Evolutionary conservation across 2,113 vertebrate species (phyloP), one percentile per base, ranked within the genome.

Genomic region (Tautogolabrus adspersus): DNA sequence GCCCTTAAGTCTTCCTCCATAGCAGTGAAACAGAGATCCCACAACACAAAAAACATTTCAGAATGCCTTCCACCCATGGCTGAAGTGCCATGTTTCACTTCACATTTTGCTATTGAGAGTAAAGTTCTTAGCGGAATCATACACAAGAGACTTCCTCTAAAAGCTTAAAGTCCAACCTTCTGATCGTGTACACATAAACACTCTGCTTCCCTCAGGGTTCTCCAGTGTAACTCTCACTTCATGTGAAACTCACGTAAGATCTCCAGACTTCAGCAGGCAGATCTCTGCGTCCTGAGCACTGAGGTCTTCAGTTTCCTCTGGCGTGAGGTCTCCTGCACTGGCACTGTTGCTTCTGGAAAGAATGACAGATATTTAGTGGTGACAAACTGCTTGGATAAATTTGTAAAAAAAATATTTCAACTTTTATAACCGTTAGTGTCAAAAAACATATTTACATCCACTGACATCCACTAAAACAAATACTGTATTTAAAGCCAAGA

Each of bases 231-330:
- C n/a, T 51, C 44, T 64, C 19, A 62, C 40, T 61, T 10, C 8
- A 13, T 34, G 6, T 26, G 12, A 63, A 63, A 93, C 96, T 95
- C 89, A 99, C 97, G 96, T 99, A 63, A 97, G 92, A 70, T 98
- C 97, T 89, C 96, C 97, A 1, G 96, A 96, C 89, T 96, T 98
- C 66, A 98, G 91, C 88, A 99, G 87, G 89, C 95, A 95, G 89
- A 98, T 96, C 80, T 99, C 97, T 18, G 96, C 92, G 57, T 98
- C 97, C 90, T 98, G 97, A 23, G 94, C 86, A 47, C 68, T 66
- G 64, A 92, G 56, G 69, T 96, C 95, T 47, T 97, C 96, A 0
- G 92, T 52, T 16, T 97, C 96, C 72, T 98, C 96, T 0, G 94
- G 89, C 2, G 94, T 90, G 9, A 94, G 61, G 6, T 95, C 96